Evolutionary conservation across 1,140 invertebrate genomes (phyloP).

Genomic region (Penaeus chinensis): DNA sequence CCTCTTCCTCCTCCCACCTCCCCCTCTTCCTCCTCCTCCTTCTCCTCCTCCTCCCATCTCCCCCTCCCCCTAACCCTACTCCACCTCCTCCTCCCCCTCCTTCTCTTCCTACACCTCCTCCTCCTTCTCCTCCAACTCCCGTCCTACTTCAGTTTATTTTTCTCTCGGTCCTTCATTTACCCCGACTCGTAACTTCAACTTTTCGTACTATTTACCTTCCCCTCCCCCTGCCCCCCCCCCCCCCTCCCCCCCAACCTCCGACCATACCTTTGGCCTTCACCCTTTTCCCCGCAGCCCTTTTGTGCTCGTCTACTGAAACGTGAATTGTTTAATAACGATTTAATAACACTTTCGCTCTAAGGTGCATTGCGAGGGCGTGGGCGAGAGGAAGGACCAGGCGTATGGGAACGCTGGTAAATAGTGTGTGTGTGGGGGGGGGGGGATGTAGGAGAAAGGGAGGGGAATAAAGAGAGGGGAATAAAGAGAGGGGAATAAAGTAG

Average conservation of each 20-base stretch:
- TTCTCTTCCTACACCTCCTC: too few species aligned
- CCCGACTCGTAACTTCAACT: neutral
- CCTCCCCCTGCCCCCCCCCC: neutral
- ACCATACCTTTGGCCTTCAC: neutral
- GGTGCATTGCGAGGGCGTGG: neutral
- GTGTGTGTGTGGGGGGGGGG: conserved; percentile 9
- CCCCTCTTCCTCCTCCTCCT: too few species aligned
- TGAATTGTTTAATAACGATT: neutral
- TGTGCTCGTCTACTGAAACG: neutral
- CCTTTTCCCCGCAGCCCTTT: neutral
- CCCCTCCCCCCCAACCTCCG: neutral
- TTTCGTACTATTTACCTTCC: neutral
- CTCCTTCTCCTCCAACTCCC: neutral
- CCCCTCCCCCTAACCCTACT: too few species aligned
- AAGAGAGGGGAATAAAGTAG: conserved; percentile 8
- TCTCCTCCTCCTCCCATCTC: too few species aligned
- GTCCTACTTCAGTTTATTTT: neutral
- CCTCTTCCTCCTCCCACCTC: too few species aligned
- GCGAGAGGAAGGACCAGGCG: neutral
- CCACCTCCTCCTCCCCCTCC: too few species aligned
- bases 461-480: neutral
- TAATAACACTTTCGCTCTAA: neutral
- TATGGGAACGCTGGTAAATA: neutral
- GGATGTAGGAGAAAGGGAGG: conserved; percentile 7
- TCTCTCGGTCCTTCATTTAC: neutral